phyloP scores from a whole-genome alignment of 1,140 invertebrate genomes.

The Meloidogyne floridensis region DNA sequence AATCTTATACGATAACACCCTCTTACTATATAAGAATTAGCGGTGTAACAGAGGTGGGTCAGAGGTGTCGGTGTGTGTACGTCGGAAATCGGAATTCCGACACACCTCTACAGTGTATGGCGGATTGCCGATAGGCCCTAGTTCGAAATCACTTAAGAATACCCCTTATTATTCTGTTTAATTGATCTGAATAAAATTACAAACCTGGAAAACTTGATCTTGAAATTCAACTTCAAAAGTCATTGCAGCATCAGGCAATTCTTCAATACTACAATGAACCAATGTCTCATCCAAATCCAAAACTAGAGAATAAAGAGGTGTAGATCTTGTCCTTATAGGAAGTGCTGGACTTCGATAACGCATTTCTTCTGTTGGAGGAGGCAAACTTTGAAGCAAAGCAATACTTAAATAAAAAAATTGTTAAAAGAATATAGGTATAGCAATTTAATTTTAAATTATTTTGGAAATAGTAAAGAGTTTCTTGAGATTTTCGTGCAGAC shows the following conservation, averaged over 20 bases:
- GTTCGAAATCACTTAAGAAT: no score
- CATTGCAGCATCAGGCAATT: conserved; percentile 86
- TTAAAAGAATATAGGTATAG: background rate
- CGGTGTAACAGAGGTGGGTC: no score
- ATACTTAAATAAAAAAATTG: conserved; percentile 45
- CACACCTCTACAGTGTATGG: no score
- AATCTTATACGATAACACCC: no score
- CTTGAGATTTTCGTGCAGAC: no score
- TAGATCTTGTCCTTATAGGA: conserved; percentile 86
- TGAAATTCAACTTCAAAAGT: conserved; percentile 89
- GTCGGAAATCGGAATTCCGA: no score
- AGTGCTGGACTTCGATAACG: conserved; percentile 82
- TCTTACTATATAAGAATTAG: no score
- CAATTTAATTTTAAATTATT: no score
- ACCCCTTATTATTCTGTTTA: no score
- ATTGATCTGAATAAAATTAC: background rate
- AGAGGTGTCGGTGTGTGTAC: no score
- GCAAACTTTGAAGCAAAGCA: conserved; percentile 79
- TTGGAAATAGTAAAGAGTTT: no score
- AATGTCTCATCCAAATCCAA: conserved; percentile 89
- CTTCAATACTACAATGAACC: conserved; percentile 89
- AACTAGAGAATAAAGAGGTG: conserved; percentile 89
- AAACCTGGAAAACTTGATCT: conserved; percentile 79
- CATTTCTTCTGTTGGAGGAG: conserved; percentile 83
- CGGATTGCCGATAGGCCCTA: no score